These are phyloP conservation scores for Actenoides lindsayi DNA, from an alignment of 2,113 vertebrate species.

Conservation along the genomic window DNA sequence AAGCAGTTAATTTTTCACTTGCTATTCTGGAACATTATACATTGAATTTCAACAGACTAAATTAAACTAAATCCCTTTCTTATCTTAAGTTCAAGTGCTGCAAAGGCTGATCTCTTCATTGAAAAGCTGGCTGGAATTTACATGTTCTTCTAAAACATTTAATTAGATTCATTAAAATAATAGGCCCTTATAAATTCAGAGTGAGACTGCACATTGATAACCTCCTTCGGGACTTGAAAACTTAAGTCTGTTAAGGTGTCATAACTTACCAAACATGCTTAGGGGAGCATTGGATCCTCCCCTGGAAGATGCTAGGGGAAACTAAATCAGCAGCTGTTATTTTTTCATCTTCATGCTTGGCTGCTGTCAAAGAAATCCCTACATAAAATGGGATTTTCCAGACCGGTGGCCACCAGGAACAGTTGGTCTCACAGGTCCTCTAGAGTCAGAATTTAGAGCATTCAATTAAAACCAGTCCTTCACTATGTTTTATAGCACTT, in stretches of 20 bases:
- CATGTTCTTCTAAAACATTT: not conserved
- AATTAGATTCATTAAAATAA: constrained; percentile 21
- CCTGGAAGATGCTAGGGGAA: not conserved
- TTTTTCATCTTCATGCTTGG: constrained; percentile 31
- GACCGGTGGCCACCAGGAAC: not conserved
- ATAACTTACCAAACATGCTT: not conserved
- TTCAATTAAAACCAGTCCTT: not conserved
- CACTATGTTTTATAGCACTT: not conserved
- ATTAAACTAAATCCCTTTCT: not conserved
- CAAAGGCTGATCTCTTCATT: not conserved
- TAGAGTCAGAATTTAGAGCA: not conserved
- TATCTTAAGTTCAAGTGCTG: not conserved
- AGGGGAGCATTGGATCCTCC: not conserved
- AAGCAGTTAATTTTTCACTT: not conserved
- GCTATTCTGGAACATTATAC: not conserved
- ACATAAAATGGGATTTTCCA: constrained; percentile 41
- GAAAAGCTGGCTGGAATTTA: not conserved
- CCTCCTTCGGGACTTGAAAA: constrained; percentile 5
- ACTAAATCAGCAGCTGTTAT: not conserved
- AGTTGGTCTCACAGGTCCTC: not conserved
- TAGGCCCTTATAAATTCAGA: not conserved
- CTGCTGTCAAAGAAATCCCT: constrained; percentile 44
- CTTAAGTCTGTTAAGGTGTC: constrained; percentile 8
- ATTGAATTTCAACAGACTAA: not conserved
- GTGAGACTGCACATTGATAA: not conserved